Evolutionary conservation across 2,888 invertebrate species (phyloP).

Genomic region (Drosophila incognita): DNA sequence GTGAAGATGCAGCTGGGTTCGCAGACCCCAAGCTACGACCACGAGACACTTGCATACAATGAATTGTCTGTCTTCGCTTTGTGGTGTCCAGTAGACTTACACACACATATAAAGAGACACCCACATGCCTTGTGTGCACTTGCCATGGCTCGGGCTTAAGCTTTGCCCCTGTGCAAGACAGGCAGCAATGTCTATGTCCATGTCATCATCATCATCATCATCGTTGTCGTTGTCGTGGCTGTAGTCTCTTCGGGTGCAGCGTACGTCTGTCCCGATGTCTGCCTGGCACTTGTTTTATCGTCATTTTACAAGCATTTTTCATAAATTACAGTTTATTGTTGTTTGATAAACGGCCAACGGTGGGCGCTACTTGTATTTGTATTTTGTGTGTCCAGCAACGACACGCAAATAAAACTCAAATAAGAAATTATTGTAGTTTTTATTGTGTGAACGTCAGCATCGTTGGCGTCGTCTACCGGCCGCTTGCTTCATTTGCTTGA

Average conservation of each 20-base stretch:
- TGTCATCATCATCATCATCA: conserved; percentile 68
- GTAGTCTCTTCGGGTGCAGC: conserved; percentile 32
- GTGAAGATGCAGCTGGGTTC: conserved; percentile 72
- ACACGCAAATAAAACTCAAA: conserved; percentile 75
- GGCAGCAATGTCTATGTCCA: conserved; percentile 71
- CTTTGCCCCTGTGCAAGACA: conserved; percentile 62
- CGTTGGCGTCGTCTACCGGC: conserved; percentile 51
- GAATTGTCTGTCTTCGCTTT: conserved; percentile 64
- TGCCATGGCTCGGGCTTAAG: conserved; percentile 37
- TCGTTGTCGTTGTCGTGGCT: conserved; percentile 26
- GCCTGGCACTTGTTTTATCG: conserved; percentile 75
- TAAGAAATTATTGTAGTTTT: conserved; percentile 75
- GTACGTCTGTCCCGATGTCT: conserved; percentile 20
- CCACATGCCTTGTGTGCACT: conserved; percentile 53
- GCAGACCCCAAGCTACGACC: conserved; percentile 50
- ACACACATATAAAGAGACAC: conserved; percentile 27
- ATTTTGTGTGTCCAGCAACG: conserved; percentile 60
- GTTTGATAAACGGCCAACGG: conserved; percentile 80
- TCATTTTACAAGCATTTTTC: conserved; percentile 81
- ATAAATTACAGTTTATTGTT: conserved; percentile 83
- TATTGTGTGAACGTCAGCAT: conserved; percentile 68
- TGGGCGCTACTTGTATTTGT: conserved; percentile 80
- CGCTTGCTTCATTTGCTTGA: conserved; percentile 58
- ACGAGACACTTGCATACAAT: conserved; percentile 65
- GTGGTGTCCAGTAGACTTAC: conserved; percentile 36